Percentiles rank a stretch among this genome's conserved stretches.
These are phyloP conservation scores for Chascanopsetta lugubris DNA, from an alignment of 2,113 vertebrate genomes.

Conservation along the genomic window DNA sequence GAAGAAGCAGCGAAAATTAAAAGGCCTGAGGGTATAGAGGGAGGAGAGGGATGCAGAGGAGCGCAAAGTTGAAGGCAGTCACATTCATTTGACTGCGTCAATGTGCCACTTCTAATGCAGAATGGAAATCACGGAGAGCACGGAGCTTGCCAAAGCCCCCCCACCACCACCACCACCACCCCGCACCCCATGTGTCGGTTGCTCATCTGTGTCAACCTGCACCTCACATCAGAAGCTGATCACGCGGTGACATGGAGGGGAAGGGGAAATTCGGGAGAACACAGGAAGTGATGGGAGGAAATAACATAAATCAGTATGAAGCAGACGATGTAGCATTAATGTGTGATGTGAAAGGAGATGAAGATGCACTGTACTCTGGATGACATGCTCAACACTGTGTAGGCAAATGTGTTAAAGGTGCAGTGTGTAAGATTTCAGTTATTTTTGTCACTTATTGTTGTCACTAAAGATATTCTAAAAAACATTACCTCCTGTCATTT, in stretches of 20 bases:
- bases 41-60: conserved; percentile 38
- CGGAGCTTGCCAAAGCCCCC: conserved; percentile 11
- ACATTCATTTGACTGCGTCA: conserved; percentile 70
- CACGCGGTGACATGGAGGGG: conserved; percentile 31
- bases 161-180: neutral
- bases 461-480: conserved; percentile 36
- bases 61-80: conserved; percentile 70
- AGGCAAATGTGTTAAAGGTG: conserved; percentile 23
- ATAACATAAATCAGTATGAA: conserved; percentile 54
- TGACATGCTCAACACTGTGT: conserved; percentile 22
- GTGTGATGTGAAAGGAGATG: conserved; percentile 28
- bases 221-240: conserved; percentile 55
- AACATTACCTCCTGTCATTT: too few species aligned
- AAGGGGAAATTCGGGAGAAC: conserved; percentile 50
- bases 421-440: too few species aligned
- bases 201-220: conserved; percentile 65
- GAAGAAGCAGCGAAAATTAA: conserved; percentile 73
- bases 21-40: conserved; percentile 67
- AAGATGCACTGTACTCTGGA: conserved; percentile 32
- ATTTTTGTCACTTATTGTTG: too few species aligned
- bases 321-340: conserved; percentile 53
- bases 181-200: conserved; percentile 50
- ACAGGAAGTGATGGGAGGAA: conserved; percentile 50
- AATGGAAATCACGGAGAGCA: conserved; percentile 55
- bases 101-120: conserved; percentile 69